Percentiles rank a stretch among this genome's conserved stretches.
These are phyloP conservation scores for Nestor notabilis DNA, from an alignment of 2,113 vertebrate genomes.

Conservation along the genomic window DNA sequence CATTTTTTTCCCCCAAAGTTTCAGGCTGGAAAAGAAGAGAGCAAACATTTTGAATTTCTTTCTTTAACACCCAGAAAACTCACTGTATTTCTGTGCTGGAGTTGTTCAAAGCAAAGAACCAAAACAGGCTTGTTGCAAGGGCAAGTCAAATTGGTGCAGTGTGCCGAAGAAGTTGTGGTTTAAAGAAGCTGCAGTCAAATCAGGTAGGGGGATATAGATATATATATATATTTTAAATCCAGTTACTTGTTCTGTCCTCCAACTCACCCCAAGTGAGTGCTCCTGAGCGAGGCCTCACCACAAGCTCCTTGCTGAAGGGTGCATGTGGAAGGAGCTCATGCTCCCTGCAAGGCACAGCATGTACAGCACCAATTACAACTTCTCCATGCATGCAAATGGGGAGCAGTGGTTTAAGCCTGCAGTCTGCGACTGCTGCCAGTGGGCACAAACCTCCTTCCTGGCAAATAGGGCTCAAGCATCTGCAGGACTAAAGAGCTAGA, in stretches of 20 bases:
- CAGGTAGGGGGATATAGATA: background rate
- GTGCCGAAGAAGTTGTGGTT: background rate
- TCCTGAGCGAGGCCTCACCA: background rate
- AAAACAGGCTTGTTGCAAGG: background rate
- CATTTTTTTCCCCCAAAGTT: accelerated
- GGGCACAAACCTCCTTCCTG: background rate
- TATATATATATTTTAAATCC: background rate
- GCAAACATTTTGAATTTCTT: background rate
- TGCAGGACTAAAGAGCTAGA: background rate
- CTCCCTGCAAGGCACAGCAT: background rate
- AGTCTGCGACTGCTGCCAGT: background rate
- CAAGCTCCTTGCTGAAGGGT: background rate
- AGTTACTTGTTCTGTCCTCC: background rate
- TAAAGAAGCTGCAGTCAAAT: background rate
- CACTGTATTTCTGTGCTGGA: background rate
- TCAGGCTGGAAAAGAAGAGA: background rate
- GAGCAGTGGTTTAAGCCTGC: background rate
- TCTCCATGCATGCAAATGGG: background rate
- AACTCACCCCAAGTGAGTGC: accelerated
- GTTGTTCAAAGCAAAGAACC: background rate
- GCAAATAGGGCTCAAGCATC: background rate
- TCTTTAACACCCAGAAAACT: background rate
- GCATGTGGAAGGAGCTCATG: background rate
- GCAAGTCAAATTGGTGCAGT: background rate
- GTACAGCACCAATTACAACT: background rate